phyloP scores from a whole-genome alignment of 2,113 vertebrate species.

The Chionodraco myersi region DNA sequence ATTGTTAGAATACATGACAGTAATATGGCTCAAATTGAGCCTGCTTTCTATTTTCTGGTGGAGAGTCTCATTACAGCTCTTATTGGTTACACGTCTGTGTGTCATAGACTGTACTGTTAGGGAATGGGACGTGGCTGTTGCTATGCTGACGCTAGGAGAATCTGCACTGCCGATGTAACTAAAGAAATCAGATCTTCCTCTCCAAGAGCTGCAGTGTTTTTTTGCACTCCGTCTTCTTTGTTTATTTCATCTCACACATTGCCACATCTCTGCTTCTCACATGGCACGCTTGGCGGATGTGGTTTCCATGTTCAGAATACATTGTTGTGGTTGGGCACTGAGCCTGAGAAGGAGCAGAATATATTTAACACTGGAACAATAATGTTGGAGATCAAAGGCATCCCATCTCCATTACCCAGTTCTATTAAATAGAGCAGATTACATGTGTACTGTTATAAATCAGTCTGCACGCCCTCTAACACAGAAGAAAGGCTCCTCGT shows the following conservation, averaged over 20 bases:
- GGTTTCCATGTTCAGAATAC: conserved; percentile 33
- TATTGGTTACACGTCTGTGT: conserved; percentile 79
- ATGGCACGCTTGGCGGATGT: conserved; percentile 4
- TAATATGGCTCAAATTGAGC: conserved; percentile 50
- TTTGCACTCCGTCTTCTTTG: conserved; percentile 33
- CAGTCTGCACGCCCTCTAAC: conserved; percentile 18
- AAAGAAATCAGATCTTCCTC: conserved; percentile 75
- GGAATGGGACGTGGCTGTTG: conserved; percentile 79
- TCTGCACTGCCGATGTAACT: conserved; percentile 77
- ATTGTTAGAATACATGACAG: conserved; percentile 53
- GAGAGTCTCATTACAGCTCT: conserved; percentile 73
- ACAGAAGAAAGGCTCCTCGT: conserved; percentile 54
- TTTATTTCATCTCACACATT: conserved; percentile 40
- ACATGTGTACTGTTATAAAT: conserved; percentile 47
- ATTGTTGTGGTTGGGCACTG: conserved; percentile 39
- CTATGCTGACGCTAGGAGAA: conserved; percentile 79
- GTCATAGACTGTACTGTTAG: conserved; percentile 76
- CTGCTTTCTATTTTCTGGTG: conserved; percentile 51
- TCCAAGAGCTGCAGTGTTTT: conserved; percentile 62
- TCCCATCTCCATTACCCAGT: conserved; percentile 50
- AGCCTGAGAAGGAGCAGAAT: conserved; percentile 31
- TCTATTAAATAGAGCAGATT: conserved; percentile 63
- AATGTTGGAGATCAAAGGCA: conserved; percentile 63
- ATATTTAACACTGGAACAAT: conserved; percentile 31
- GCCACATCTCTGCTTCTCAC: conserved; percentile 16